Evolutionary conservation across 2,888 invertebrate species (phyloP).

Genomic region (Cantharis lateralis): DNA sequence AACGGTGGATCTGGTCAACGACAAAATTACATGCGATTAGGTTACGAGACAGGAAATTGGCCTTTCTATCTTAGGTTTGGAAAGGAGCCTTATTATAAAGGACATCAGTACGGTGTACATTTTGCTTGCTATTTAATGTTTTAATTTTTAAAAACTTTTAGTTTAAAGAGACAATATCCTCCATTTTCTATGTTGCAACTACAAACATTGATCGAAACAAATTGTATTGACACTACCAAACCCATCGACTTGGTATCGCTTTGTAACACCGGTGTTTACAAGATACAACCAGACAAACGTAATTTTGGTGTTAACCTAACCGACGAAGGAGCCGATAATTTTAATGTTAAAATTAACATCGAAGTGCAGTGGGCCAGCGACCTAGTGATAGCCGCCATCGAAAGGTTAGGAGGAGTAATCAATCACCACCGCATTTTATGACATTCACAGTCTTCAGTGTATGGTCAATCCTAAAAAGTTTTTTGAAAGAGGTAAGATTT

Average conservation of each 20-base stretch:
- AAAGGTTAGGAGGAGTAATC: conserved; percentile 91
- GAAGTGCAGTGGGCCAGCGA: conserved; percentile 97
- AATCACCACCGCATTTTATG: conserved; percentile 93
- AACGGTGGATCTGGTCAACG: conserved; percentile 84
- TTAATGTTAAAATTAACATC: conserved; percentile 87
- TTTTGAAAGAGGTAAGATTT: conserved; percentile 69
- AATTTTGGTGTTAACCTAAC: conserved; percentile 93
- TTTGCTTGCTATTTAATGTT: neutral
- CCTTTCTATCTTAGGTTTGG: conserved; percentile 88
- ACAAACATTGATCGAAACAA: conserved; percentile 88
- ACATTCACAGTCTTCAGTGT: conserved; percentile 76
- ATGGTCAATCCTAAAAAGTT: conserved; percentile 78
- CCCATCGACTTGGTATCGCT: conserved; percentile 89
- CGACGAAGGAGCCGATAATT: conserved; percentile 88
- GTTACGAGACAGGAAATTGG: conserved; percentile 89
- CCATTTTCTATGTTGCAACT: conserved; percentile 80
- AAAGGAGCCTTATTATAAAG: conserved; percentile 85
- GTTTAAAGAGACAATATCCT: conserved; percentile 85
- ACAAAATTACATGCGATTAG: conserved; percentile 81
- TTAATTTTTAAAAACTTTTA: conserved; percentile 49
- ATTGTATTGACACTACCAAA: conserved; percentile 74
- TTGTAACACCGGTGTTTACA: conserved; percentile 78
- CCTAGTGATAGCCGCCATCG: conserved; percentile 91
- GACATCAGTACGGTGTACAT: conserved; percentile 79
- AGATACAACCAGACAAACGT: conserved; percentile 68